These are phyloP conservation scores for Halcyon smyrnensis DNA, from an alignment of 2,797 vertebrate species.

Conservation along the genomic window DNA sequence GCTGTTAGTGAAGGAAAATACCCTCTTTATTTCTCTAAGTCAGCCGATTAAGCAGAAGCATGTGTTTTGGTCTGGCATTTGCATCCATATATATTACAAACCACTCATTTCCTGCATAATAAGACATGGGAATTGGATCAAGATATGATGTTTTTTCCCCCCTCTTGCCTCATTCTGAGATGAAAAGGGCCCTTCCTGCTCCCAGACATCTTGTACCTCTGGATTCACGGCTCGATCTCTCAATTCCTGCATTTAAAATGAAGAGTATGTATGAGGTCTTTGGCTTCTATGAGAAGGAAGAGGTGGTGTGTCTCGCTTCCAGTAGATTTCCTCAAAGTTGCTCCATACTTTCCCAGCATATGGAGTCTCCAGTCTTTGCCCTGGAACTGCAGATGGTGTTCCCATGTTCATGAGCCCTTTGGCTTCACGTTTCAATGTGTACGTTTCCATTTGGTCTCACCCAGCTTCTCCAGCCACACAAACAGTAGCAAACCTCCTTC, in stretches of 20 bases:
- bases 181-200: background rate
- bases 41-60: background rate
- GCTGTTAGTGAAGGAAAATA: background rate
- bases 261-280: background rate
- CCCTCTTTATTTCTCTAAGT: background rate
- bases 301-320: background rate
- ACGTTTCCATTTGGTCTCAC: background rate
- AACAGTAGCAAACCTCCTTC: background rate
- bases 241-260: background rate
- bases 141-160: accelerated
- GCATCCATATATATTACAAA: background rate
- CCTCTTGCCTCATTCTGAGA: accelerated
- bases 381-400: background rate
- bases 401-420: background rate
- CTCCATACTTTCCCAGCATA: background rate
- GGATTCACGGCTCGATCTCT: background rate
- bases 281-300: background rate
- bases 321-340: background rate
- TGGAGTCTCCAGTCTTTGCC: background rate
- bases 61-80: background rate
- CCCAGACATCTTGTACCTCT: background rate
- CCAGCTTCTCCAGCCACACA: background rate
- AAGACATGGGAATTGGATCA: background rate
- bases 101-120: background rate
- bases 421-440: accelerated